phyloP scores from a whole-genome alignment of 2,113 vertebrate genomes.

The Geothlypis trichas region DNA sequence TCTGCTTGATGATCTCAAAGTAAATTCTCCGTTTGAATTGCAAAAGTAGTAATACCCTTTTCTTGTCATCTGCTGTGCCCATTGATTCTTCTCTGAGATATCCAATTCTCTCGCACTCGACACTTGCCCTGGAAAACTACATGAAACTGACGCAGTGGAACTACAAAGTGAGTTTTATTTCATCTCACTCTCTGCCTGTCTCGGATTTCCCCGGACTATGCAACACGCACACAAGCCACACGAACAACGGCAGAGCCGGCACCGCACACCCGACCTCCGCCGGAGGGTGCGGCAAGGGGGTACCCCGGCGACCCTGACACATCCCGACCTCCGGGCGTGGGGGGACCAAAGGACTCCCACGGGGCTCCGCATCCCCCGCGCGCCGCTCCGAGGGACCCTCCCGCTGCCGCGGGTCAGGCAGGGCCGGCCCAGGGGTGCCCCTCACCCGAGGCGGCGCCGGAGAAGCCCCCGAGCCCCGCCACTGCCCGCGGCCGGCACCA shows the following conservation, averaged over 20 bases:
- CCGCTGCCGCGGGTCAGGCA: background rate
- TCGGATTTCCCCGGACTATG: background rate
- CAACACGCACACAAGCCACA: background rate
- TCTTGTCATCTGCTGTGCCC: background rate
- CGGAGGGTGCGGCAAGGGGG: background rate
- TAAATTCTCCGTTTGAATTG: background rate
- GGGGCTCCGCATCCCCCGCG: background rate
- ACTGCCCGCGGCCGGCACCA: background rate
- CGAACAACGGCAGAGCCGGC: background rate
- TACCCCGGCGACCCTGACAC: accelerated
- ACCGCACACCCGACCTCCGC: background rate
- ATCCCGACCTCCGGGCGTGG: accelerated
- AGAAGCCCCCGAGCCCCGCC: background rate
- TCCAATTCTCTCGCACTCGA: background rate
- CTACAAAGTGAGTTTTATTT: background rate
- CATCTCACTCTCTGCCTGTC: background rate
- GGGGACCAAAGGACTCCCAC: background rate
- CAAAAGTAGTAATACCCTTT: background rate
- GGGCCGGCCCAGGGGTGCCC: background rate
- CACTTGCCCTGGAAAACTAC: background rate
- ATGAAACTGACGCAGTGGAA: background rate
- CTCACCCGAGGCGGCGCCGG: background rate
- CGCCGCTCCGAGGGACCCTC: background rate
- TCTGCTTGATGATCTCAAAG: background rate
- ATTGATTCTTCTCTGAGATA: background rate